These are phyloP conservation scores for Amblyjoppa fuscipennis DNA, from an alignment of 2,888 invertebrate genomes.

Conservation along the genomic window DNA sequence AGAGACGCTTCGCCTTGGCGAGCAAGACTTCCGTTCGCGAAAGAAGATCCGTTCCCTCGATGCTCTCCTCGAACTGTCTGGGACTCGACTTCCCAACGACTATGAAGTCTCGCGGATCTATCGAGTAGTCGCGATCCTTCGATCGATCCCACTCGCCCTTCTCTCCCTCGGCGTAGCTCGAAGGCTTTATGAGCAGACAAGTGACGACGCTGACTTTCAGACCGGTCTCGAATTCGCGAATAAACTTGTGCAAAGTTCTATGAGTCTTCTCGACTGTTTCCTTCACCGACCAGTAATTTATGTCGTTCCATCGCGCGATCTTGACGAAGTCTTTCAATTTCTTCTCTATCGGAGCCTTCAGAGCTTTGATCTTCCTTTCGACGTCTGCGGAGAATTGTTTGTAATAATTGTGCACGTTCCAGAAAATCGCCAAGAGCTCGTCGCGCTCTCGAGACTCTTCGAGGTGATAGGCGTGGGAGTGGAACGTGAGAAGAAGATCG, in stretches of 20 bases:
- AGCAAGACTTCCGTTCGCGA: conserved; percentile 86
- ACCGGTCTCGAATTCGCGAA: conserved; percentile 92
- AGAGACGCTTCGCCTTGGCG: conserved; percentile 88
- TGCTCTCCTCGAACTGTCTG: background rate
- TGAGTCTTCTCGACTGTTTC: conserved; percentile 96
- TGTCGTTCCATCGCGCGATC: conserved; percentile 97
- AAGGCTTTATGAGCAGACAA: conserved; percentile 82
- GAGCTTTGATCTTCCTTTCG: conserved; percentile 88
- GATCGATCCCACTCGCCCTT: conserved; percentile 82
- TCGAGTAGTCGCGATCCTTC: conserved; percentile 78
- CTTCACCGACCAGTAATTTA: conserved; percentile 97
- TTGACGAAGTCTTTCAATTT: conserved; percentile 97
- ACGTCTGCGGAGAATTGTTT: conserved; percentile 91
- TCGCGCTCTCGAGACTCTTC: conserved; percentile 83
- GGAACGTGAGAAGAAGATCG: conserved; percentile 92
- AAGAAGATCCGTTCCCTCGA: conserved; percentile 78
- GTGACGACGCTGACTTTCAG: conserved; percentile 79
- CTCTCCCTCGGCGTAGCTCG: conserved; percentile 80
- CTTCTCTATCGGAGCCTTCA: conserved; percentile 94
- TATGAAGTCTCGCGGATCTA: conserved; percentile 82
- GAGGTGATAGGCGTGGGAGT: conserved; percentile 91
- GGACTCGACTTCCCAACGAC: conserved; percentile 13
- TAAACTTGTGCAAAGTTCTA: conserved; percentile 93
- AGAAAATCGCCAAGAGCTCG: conserved; percentile 89
- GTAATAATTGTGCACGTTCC: conserved; percentile 95